Conservation (phyloP, 2,888 invertebrate genomes). For the Protodeltote pygarga region DNA sequence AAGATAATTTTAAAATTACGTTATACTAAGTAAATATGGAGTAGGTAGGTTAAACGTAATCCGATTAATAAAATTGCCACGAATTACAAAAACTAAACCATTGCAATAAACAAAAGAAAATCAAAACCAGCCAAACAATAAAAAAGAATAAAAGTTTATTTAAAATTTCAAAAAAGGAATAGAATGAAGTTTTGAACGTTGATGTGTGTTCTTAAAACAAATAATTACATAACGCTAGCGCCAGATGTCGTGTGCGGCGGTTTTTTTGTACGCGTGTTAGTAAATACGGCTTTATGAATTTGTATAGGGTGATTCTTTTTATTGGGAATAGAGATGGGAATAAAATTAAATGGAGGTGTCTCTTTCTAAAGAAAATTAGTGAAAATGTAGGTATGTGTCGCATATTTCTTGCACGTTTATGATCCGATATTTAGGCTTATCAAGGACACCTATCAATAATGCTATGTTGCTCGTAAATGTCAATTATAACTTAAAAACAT, state of each 20-base stretch:
- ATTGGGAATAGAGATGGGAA: neutral
- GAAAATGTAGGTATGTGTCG: too few species aligned
- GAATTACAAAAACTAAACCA: neutral
- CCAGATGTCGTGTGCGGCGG: constrained; percentile 77
- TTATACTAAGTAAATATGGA: too few species aligned
- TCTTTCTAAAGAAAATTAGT: neutral
- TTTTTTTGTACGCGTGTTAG: constrained; percentile 78
- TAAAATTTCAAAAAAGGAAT: constrained; percentile 8
- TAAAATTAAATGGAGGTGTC: too few species aligned
- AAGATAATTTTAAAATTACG: too few species aligned
- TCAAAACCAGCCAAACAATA: neutral
- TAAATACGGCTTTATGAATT: constrained; percentile 74
- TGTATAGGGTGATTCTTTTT: constrained; percentile 60
- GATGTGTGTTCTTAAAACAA: constrained; percentile 67
- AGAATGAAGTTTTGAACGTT: constrained; percentile 31
- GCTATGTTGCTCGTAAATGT: too few species aligned
- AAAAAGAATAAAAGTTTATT: constrained; percentile 20
- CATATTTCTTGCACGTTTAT: too few species aligned
- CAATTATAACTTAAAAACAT: too few species aligned
- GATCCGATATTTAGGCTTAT: too few species aligned
- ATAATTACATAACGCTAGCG: constrained; percentile 74
- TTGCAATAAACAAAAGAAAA: neutral
- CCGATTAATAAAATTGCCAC: too few species aligned
- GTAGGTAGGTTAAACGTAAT: too few species aligned
- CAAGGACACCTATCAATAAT: too few species aligned